phyloP scores from a whole-genome alignment of 2,888 invertebrate genomes.

The Mesodorylaimus sp. region DNA sequence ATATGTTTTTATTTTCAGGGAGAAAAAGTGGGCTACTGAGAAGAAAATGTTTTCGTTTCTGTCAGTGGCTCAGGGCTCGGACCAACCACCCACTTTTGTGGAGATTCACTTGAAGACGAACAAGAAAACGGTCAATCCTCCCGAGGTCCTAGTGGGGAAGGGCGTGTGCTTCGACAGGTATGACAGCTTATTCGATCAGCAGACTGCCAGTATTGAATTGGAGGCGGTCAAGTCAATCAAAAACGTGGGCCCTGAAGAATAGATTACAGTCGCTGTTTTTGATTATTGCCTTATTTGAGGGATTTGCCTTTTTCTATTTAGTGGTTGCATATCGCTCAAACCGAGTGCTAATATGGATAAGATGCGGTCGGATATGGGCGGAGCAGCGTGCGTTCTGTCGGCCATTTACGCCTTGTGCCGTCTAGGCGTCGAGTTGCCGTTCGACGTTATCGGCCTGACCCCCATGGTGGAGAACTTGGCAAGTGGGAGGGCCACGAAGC shows the following conservation, averaged over 20 bases:
- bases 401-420: slow-evolving; percentile 50
- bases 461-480: slow-evolving; percentile 64
- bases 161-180: slow-evolving; percentile 36
- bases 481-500: slow-evolving; percentile 54
- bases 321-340: slow-evolving; percentile 56
- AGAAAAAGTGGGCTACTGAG: slow-evolving; percentile 48
- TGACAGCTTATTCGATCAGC: no score
- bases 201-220: no score
- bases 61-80: slow-evolving; percentile 54
- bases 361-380: slow-evolving; percentile 69
- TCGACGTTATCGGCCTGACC: slow-evolving; percentile 52
- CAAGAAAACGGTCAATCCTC: slow-evolving; percentile 38
- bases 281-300: not conserved
- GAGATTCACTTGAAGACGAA: slow-evolving; percentile 38
- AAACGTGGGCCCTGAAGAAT: no score
- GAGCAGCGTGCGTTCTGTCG: slow-evolving; percentile 57
- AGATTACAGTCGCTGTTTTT: not conserved
- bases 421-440: slow-evolving; percentile 43
- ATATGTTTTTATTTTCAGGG: no score
- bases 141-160: slow-evolving; percentile 52
- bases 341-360: slow-evolving; percentile 43
- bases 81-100: slow-evolving; percentile 56
- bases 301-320: slow-evolving; percentile 21
- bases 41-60: slow-evolving; percentile 62
- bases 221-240: no score